Evolutionary conservation across 64 coral and sea anemone species (phyloP).

Genomic region (Montipora foliosa): DNA sequence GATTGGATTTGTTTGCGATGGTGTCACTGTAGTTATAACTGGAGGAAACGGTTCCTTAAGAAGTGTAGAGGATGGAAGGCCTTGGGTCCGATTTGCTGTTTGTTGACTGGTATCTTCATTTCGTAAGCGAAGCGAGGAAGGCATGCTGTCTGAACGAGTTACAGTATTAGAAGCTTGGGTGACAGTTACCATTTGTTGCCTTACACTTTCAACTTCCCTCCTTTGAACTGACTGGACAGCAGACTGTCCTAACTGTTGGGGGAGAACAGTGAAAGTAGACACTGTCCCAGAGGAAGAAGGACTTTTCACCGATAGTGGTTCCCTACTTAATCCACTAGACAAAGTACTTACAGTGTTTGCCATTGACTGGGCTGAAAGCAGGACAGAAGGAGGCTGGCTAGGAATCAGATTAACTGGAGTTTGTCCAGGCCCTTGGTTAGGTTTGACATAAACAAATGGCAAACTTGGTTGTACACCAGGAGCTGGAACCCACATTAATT

Average conservation of each 20-base stretch:
- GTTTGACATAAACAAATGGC: background rate
- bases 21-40: background rate
- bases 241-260: conserved; percentile 16
- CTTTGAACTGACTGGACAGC: conserved; percentile 16
- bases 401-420: background rate
- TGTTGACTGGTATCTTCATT: background rate
- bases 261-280: conserved; percentile 29
- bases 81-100: background rate
- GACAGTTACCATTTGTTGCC: background rate
- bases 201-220: background rate
- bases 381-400: background rate
- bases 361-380: background rate
- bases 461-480: background rate
- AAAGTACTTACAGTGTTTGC: background rate
- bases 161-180: background rate
- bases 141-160: background rate
- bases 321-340: background rate
- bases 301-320: background rate
- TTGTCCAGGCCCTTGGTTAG: conserved; percentile 9
- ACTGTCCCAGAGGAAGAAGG: conserved; percentile 13
- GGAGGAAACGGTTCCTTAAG: background rate
- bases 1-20: background rate
- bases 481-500: conserved; percentile 26
- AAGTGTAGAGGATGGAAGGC: background rate
- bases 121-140: background rate